A percentile compares a stretch with the other conserved stretches of the same genome.
phyloP scores from a whole-genome alignment of 2,888 invertebrate species.

The Tinea semifulvella region DNA sequence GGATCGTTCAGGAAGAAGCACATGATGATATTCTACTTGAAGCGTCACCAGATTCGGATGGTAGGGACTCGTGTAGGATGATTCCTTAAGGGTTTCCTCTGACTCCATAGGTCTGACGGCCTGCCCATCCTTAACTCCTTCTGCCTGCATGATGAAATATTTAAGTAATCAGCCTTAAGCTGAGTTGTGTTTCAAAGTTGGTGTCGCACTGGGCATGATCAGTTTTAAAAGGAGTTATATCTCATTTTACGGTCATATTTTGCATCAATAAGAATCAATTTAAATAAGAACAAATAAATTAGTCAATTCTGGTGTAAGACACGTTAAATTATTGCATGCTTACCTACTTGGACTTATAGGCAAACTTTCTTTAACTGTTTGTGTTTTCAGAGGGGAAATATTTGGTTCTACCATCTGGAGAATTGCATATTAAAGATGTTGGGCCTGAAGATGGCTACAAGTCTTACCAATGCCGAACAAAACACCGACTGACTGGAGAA shows the following conservation, averaged over 20 bases:
- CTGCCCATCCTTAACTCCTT: conserved; percentile 61
- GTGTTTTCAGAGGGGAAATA: conserved; percentile 87
- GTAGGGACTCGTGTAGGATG: conserved; percentile 39
- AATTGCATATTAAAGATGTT: conserved; percentile 94
- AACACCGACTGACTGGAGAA: conserved; percentile 92
- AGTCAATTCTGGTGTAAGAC: background rate
- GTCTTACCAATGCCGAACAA: conserved; percentile 93
- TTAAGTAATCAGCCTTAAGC: conserved; percentile 57
- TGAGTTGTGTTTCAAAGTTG: conserved; percentile 25
- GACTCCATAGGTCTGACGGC: conserved; percentile 68
- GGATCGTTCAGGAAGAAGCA: conserved; percentile 81
- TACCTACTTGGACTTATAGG: background rate
- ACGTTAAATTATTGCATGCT: conserved; percentile 14
- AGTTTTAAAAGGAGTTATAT: too few species aligned
- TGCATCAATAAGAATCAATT: background rate
- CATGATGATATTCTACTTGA: conserved; percentile 58
- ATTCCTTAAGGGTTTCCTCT: conserved; percentile 42
- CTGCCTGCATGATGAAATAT: conserved; percentile 64
- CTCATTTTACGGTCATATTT: too few species aligned
- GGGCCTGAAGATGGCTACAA: conserved; percentile 94
- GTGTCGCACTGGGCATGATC: background rate
- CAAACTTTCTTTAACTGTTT: conserved; percentile 18
- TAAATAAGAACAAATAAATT: background rate
- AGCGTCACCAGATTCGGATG: conserved; percentile 40
- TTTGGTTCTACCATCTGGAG: conserved; percentile 92